Base-by-base conservation (phyloP, 2,797 vertebrate genomes). In the Syndactyla subalaris region DNA sequence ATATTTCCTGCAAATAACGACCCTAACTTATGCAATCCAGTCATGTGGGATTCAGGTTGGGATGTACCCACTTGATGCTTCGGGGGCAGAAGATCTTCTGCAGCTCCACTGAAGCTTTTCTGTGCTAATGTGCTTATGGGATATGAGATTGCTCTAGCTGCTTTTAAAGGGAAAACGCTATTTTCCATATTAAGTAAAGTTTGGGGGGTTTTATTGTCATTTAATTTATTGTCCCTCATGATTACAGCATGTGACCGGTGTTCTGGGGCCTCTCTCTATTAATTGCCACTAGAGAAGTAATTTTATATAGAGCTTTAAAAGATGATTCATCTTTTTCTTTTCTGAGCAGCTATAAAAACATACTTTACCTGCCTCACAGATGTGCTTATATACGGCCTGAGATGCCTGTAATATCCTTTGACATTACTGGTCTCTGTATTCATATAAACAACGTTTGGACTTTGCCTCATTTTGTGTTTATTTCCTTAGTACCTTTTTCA, bases 241-340 rank as follows among this genome's bases (percentile, higher is more conserved):
- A 41, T 89, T 48, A 59, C 43, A 72, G 72, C 54, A 24, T n/a
- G 61, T 66, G 72, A 72, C 68, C 83, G 36, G 48, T 74, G 59
- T 85, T 93, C 71, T 88, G 82, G 54, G 81, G 46, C 88, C 52
- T 63, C 32, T 89, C 29, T 83, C 55, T 94, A 82, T 93, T 93
- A 95, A 79, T 93, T 94, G 92, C 49, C 38, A 24, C 74, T 62
- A 63, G 49, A 74, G 66, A 94, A 81, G 55, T 92, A 80, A 92
- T 90, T 96, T 94, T 82, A 49, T 85, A 23, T 2, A 52, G 45
- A 80, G 67, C 68, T 77, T 68, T 90, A 87, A 77, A 74, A 79
- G 75, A 39, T 89, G 45, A 92, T 91, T 95, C 5, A 79, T 95
- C 32, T 87, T 84, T 70, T 93, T 84, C 16, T 93, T 86, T 94